Percentiles rank a stretch among this genome's conserved stretches.
phyloP scores from a whole-genome alignment of 2,888 invertebrate species.

The Cheilosia variabilis region DNA sequence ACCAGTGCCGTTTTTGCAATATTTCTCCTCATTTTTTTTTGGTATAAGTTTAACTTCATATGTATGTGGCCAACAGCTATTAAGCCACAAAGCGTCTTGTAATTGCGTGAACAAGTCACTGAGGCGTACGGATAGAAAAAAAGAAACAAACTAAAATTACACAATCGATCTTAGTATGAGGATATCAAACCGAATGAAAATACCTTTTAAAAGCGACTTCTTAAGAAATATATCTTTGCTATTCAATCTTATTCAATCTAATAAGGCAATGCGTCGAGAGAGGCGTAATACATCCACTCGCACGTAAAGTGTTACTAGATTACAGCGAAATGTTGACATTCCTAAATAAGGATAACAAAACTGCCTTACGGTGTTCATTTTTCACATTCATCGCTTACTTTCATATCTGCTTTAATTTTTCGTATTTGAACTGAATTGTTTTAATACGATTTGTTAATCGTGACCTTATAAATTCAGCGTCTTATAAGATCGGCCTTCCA shows the following conservation, averaged over 20 bases:
- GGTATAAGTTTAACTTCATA: constrained; percentile 22
- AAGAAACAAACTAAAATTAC: constrained; percentile 9
- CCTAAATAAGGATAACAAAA: constrained; percentile 1
- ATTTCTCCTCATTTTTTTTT: neutral
- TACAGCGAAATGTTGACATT: neutral
- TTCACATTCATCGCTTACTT: neutral
- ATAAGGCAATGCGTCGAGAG: neutral
- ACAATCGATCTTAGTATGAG: constrained; percentile 16
- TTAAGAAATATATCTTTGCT: constrained; percentile 3
- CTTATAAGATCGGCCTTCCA: too few relatives aligned
- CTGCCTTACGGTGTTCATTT: neutral
- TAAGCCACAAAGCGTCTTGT: constrained; percentile 33
- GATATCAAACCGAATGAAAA: neutral
- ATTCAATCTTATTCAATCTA: neutral
- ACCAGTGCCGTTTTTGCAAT: constrained; percentile 10
- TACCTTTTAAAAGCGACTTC: neutral
- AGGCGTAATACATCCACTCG: neutral
- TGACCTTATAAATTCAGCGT: neutral
- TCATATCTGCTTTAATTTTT: neutral
- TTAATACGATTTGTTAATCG: too few relatives aligned
- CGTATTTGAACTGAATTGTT: neutral
- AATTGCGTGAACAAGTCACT: constrained; percentile 35
- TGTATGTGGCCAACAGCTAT: constrained; percentile 11
- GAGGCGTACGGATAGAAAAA: constrained; percentile 9
- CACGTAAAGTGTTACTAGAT: neutral